Evolutionary conservation across 1,140 invertebrate species (phyloP), one percentile per base, ranked within the genome.

Genomic region (Piezodorus guildinii): DNA sequence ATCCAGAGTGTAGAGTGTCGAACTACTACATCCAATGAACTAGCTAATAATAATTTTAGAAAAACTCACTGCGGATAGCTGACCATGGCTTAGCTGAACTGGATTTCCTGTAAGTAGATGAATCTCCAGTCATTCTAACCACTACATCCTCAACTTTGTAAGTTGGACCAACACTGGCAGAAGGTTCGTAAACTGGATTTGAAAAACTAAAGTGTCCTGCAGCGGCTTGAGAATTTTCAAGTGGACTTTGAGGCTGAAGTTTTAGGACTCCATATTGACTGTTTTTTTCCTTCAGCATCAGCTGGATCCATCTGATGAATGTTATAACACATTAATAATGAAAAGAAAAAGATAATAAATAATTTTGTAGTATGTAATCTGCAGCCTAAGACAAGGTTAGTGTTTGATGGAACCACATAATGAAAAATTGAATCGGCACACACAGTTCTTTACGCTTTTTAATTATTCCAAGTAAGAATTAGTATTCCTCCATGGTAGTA

Each of bases 101-200:
- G 17, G 68, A 66, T 30, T 60, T 17, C 30, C 64, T 51, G 30
- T 69, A 70, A 27, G 68, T 59, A 67, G 73, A 62, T 52, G 74
- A 68, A 25, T 73, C 74, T 65, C 78, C 81, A 66, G 78, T 77
- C 71, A 74, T 73, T 73, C 79, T 81, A 10, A 86, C 79, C 0
- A 90, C 84, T 1, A 90, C 83, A 69, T 90, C 88, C 25, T 70
- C 69, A 19, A 91, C 89, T 74, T 90, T 90, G 69, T 88, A 91
- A 0, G 80, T 82, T 15, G 81, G 76, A 14, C 68, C 69, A 56
- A 25, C 75, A 17, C 69, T 73, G 9, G 75, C 72, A 65, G 80
- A 81, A 5, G 84, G 80, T 67, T 89, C 87, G 66, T 91, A 90
- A 2, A 88, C 85, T 0, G 87, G 87, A 77, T 90, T 90, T 34